These are phyloP conservation scores for Melanotaenia duboulayi DNA, from an alignment of 2,113 vertebrate species.

Conservation along the genomic window DNA sequence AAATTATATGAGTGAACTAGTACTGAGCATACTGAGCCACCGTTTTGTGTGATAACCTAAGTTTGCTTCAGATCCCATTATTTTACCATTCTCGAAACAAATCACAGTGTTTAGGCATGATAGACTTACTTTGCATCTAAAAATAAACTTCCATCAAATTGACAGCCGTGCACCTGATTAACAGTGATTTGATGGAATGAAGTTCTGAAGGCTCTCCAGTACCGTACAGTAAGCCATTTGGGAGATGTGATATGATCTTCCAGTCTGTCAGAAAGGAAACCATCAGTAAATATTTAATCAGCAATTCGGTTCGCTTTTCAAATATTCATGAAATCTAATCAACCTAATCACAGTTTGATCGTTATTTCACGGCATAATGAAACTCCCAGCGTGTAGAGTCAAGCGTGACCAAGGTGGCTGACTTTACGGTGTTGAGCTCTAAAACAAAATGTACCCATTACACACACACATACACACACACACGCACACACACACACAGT, in stretches of 20 bases:
- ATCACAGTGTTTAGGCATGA: neutral
- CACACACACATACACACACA: neutral
- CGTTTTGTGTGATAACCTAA: no score
- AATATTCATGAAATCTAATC: conserved; percentile 70
- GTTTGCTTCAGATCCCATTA: no score
- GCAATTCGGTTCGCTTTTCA: conserved; percentile 46
- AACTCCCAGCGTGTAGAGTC: conserved; percentile 29
- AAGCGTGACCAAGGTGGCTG: conserved; percentile 41
- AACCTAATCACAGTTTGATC: conserved; percentile 50
- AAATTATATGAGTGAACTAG: no score
- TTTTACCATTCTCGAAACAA: no score
- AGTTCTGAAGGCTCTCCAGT: neutral
- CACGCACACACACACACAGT: no score
- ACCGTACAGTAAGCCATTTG: conserved; percentile 17
- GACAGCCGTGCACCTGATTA: conserved; percentile 17
- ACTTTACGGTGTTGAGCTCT: conserved; percentile 19
- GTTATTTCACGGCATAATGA: conserved; percentile 54
- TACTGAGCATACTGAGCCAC: no score
- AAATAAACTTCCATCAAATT: neutral
- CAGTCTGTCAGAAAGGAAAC: conserved; percentile 53
- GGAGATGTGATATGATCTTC: conserved; percentile 47
- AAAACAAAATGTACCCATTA: conserved; percentile 14
- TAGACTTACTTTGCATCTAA: neutral
- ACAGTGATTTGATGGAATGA: neutral
- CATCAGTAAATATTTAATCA: conserved; percentile 55